These are phyloP conservation scores for Syngnathus floridae DNA, from an alignment of 2,113 vertebrate genomes.

Conservation along the genomic window DNA sequence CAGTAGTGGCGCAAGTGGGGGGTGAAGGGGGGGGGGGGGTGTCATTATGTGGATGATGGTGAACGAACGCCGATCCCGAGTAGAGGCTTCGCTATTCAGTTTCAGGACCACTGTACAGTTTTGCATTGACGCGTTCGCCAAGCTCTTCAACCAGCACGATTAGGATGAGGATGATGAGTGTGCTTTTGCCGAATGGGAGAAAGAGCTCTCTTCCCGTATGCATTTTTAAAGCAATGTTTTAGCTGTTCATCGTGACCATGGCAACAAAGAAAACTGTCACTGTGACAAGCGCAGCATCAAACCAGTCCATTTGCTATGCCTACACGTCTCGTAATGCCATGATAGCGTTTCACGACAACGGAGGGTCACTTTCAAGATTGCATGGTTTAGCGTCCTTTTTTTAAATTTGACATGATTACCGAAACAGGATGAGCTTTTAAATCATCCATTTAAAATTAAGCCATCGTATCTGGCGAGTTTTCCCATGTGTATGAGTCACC, in stretches of 20 bases:
- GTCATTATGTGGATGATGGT: conserved; percentile 1
- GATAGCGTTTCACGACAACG: conserved; percentile 19
- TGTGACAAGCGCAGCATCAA: neutral
- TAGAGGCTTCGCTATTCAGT: conserved; percentile 1
- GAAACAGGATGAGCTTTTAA: neutral
- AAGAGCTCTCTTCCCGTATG: neutral
- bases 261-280: conserved; percentile 50
- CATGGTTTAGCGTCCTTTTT: neutral
- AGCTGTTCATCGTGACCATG: conserved; percentile 42
- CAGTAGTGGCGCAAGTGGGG: neutral
- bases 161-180: neutral
- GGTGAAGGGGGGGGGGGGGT: neutral
- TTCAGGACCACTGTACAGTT: conserved; percentile 62
- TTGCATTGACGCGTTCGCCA: conserved; percentile 26
- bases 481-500: conserved; percentile 35
- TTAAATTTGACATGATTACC: conserved; percentile 5
- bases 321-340: neutral
- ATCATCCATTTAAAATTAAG: conserved; percentile 1
- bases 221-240: neutral
- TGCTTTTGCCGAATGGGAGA: neutral
- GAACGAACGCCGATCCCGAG: neutral
- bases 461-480: neutral
- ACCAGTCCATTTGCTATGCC: neutral
- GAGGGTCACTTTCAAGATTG: conserved; percentile 34
- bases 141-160: neutral